Base-by-base conservation (phyloP, 1,140 invertebrate species). In the Diorhabda elongata region DNA sequence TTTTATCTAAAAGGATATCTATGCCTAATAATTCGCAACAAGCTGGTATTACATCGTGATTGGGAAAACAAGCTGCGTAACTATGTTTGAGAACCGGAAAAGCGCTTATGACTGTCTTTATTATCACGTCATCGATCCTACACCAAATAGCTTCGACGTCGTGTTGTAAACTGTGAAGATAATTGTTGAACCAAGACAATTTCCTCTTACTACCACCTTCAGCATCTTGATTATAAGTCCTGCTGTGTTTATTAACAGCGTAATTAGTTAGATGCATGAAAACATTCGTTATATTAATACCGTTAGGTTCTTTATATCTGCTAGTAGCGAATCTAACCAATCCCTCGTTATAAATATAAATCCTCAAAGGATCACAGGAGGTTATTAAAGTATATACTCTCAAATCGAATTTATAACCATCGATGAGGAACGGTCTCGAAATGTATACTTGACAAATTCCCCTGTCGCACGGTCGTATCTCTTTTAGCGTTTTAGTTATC, bases 251-350 rank as follows among this genome's bases (percentile, higher is more conserved):
- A 82, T 99, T 98, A 2, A 98, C 88, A 0, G 94, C 92, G 79
- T 98, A 99, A 84, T 99, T 99, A 1, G 97, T 99, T 67, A 99
- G 84, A 83, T 99, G 97, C 94, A 98, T 98, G 79, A 90, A 99
- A 45, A 95, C 87, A 79, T 97, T 94, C 1, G 86, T 85, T 2
- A 91, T 87, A 74, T 97, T 97, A 47, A 89, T 86, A 9, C 87
- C 83, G 59, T 86, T 91, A 0, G 94, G 93, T 74, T 94, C 90
- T 69, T 88, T 87, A 77, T 96, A 96, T 74, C 91, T 87, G 72
- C 87, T 91, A 2, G 94, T 97, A 0, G 94, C 93, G 82, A 97
- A 96, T 76, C 92, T 89, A 0, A 94, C 95, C 52, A 99, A 84
- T 4, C 97, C 97, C 84, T 99, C 96, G 74, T 98, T 94, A 82